Base-by-base conservation (phyloP, 2,888 invertebrate species). In the Fragum fragum region DNA sequence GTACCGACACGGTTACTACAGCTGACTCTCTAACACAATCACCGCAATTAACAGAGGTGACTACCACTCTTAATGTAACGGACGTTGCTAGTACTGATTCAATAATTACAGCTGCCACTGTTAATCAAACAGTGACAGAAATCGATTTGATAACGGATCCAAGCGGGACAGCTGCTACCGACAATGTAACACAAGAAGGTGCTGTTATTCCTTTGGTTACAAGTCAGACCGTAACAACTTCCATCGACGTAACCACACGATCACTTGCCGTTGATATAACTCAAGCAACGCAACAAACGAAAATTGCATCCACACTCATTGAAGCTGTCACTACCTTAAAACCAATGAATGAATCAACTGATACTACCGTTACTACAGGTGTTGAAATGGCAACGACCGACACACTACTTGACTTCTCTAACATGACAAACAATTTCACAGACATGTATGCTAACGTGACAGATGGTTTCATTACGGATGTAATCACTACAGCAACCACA, bases 371-470 rank as follows among this genome's bases (percentile, higher is more conserved):
- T 9, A 23, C 23, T 26, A 9, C 28, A 57, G 57, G 3, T 57
- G 26, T 26, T 26, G 57, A 57, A 11, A 57, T 57, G 26, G 5
- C 57, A 57, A 57, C 57, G 26, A 57, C 57, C 11, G 57, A 57
- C 28, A 26, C 26, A 2, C 23, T 26, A 3, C 28, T 26, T 6
- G 14, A 57, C 57, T 57, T 57, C 7, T 5, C 57, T 6, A 16
- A 47, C 16, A 47, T 47, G 47, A 9, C 3, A 5, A 9, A 47
- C 47, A 47, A 47, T 47, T 14, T 47, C 16, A 47, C 47, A 18
- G 47, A 47, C 14, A 3, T 47, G 16, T 47, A 47, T 47, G 47
- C 5, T 9, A 47, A 47, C 1, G 36, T 26, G 14, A 66, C 66
- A 14, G 66, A 39, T 42, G 42, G 42, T 66, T 42, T 42, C 2